Evolutionary conservation across 2,113 vertebrate genomes (phyloP), one percentile per base, ranked within the genome.

Genomic region (Gymnogyps californianus): DNA sequence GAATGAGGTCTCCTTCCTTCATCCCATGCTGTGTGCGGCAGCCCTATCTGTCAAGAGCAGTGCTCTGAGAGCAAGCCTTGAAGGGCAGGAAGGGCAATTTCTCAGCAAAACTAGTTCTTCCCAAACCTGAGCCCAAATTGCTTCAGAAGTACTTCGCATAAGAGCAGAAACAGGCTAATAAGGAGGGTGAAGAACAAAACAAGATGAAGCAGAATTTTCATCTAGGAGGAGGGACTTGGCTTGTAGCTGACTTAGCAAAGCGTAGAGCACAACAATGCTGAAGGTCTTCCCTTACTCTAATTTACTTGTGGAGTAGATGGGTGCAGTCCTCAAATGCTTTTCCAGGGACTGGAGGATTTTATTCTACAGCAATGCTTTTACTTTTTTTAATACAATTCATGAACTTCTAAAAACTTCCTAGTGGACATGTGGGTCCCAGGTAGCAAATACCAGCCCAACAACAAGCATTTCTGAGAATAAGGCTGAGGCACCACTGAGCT

Each of bases 371-470:
- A 75, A 10, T 31, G 5, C 6, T 76, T 36, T 79, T 52, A 46
- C 2, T 20, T 42, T 36, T 66, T 79, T 24, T 0, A n/a, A 58
- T 34, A 22, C 11, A 55, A 26, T 51, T 74, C 3, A 34, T 54
- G 15, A 76, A 28, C 46, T 90, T 80, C 29, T 32, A 38, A 74
- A 88, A 90, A 19, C 8, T 38, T 77, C 17, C 13, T 26, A 51
- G 32, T 9, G 22, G 46, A 49, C 0, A 0, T 18, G 31, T 21
- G 65, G 6, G 15, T 79, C 29, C 29, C 21, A 10, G 14, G 28
- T 7, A 32, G 29, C 34, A 89, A 87, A 77, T 19, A 46, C 6
- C 15, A 94, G 11, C 38, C 44, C 24, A 55, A 8, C 42, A 64
- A 0, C 0, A 21, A 64, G 10, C 3, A 6, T 54, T 80, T 52